phyloP scores from a whole-genome alignment of 2,797 vertebrate species.

The Anabacerthia variegaticeps region DNA sequence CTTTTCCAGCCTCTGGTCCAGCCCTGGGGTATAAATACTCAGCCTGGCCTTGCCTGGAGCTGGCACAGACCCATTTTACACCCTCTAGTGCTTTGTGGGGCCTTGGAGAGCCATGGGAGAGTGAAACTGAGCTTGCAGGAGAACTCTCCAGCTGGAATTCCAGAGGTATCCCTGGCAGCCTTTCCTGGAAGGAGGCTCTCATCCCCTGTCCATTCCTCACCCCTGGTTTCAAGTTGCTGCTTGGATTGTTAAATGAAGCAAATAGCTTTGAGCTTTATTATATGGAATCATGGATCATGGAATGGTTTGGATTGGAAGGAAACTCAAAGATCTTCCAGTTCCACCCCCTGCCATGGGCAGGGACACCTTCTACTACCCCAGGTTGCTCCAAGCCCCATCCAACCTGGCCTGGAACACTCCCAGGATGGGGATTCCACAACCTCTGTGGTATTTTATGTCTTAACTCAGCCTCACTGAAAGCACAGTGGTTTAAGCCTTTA shows the following conservation, averaged over 20 bases:
- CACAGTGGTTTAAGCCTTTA: background rate
- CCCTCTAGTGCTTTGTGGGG: fast-evolving
- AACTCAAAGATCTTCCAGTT: background rate
- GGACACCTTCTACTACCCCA: background rate
- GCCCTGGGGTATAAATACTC: background rate
- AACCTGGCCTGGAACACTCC: background rate
- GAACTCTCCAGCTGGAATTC: background rate
- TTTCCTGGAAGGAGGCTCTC: background rate
- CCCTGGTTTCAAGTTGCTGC: background rate
- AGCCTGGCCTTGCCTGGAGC: background rate
- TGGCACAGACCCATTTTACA: background rate
- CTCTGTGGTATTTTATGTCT: background rate
- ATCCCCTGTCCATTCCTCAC: background rate
- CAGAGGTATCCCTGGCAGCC: background rate
- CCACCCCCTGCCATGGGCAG: background rate
- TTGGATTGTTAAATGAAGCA: background rate
- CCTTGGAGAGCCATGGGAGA: background rate
- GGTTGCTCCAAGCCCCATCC: background rate
- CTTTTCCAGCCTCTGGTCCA: background rate
- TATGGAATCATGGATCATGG: background rate
- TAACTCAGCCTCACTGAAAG: background rate
- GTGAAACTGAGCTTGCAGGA: background rate
- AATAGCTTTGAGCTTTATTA: background rate
- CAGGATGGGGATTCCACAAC: background rate
- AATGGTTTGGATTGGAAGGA: background rate